Percentiles rank a stretch among this genome's conserved stretches.
These are phyloP conservation scores for Neomonachus schauinslandi DNA, from an alignment of 2,113 vertebrate species.

Conservation along the genomic window DNA sequence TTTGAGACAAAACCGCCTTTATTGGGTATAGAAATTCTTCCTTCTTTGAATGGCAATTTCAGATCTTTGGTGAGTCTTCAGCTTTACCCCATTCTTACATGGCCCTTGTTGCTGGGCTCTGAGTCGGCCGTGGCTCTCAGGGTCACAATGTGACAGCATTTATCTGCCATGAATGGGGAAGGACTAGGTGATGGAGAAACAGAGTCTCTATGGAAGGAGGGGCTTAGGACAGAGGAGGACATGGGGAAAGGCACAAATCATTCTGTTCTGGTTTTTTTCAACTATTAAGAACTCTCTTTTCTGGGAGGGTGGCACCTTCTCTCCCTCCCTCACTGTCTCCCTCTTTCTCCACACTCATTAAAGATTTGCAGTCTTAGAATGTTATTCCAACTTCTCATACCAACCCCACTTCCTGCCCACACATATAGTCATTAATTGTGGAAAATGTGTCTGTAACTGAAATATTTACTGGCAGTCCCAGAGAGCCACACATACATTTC, in stretches of 20 bases:
- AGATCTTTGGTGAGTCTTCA: rapidly evolving
- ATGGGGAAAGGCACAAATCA: rapidly evolving
- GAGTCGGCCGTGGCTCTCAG: rapidly evolving
- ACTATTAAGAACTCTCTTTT: background rate
- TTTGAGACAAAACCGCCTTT: background rate
- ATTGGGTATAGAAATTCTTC: background rate
- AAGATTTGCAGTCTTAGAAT: background rate
- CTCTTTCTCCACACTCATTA: background rate
- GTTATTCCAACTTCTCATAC: too few species aligned
- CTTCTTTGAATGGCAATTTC: background rate
- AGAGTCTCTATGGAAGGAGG: rapidly evolving
- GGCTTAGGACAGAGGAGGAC: rapidly evolving
- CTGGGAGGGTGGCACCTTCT: too few species aligned
- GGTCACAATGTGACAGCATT: rapidly evolving
- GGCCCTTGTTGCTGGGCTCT: background rate
- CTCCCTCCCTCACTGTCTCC: background rate
- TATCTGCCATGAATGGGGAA: rapidly evolving
- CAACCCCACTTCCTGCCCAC: background rate
- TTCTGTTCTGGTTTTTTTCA: background rate
- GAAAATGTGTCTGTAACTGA: background rate
- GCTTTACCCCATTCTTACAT: background rate
- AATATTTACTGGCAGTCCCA: background rate
- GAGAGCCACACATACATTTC: background rate
- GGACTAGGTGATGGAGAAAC: too few species aligned
- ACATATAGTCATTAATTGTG: background rate